Base-by-base conservation (phyloP, 2,888 invertebrate species). In the Drosophila lutescens region DNA sequence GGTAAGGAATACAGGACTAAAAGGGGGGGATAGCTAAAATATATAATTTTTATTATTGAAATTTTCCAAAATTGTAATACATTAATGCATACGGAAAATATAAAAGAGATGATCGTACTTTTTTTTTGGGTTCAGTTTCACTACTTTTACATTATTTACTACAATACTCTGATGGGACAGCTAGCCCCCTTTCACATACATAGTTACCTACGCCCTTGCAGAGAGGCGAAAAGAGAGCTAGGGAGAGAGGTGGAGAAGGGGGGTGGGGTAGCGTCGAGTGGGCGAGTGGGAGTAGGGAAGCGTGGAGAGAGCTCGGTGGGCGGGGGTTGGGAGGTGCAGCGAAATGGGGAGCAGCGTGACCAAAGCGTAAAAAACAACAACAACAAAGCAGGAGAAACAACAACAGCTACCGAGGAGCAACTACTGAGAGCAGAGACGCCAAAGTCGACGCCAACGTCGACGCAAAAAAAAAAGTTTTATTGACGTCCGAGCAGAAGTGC, bases 401-500 rank as follows among this genome's bases (percentile, higher is more conserved):
- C 30, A 30, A 34, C 34, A 34, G 38, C 32, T 36, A 34, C 20
- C 13, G 32, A 13, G 56, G 34, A 30, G 62, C 34, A 63, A 53
- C 62, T 58, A 59, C 51, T 34, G 12, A 34, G 34, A 34, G 34
- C 34, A 34, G 26, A 26, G 26, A 26, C 26, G 26, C 26, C 26
- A 26, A 26, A 26, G 66, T 44, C 57, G 34, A 54, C 54, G 69
- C 58, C 77, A 54, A 71, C 80, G 69, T 67, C 44, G 44, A 51
- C 65, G 67, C 10, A 15, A 20, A 32, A 79, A 15, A 38, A 12
- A n/a, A n/a, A n/a, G 7, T 77, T 76, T 81, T 73, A 85, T 79
- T 82, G 88, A 82, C 88, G 80, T 79, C 76, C 86, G 76, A 72
- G 71, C 71, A 54, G 36, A 43, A 43, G 43, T 34, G 50, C 46